These are phyloP conservation scores for Hypomecis punctinalis DNA, from an alignment of 2,888 invertebrate species.

Conservation along the genomic window DNA sequence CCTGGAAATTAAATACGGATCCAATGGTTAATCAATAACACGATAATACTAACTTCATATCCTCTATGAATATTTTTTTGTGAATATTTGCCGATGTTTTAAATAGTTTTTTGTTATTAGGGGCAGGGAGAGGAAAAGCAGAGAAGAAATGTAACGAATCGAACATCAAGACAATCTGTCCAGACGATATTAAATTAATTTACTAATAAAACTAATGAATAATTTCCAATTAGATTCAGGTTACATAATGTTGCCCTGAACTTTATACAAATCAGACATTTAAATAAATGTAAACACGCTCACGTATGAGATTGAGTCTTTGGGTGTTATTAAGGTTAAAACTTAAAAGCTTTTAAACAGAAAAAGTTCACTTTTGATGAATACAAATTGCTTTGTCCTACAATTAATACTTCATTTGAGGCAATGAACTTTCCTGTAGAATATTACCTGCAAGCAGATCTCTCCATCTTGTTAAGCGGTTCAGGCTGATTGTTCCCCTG, in stretches of 20 bases:
- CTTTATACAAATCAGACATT: not conserved
- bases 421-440: not conserved
- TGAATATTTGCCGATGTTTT: too few species aligned
- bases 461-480: conserved; percentile 84
- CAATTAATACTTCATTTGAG: not conserved
- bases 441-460: conserved; percentile 74
- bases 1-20: conserved; percentile 54
- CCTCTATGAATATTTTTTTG: too few species aligned
- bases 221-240: not conserved
- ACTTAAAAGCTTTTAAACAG: too few species aligned
- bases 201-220: not conserved
- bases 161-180: too few species aligned
- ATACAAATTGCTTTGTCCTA: too few species aligned
- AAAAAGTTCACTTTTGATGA: too few species aligned
- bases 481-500: conserved; percentile 84
- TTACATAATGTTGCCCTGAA: not conserved
- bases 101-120: too few species aligned
- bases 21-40: not conserved
- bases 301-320: too few species aligned
- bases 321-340: too few species aligned
- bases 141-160: too few species aligned
- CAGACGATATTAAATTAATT: not conserved
- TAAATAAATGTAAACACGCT: not conserved
- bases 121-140: too few species aligned
- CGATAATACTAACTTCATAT: not conserved